Conservation (phyloP, 2,888 invertebrate species). For the Lepidonotus clava region DNA sequence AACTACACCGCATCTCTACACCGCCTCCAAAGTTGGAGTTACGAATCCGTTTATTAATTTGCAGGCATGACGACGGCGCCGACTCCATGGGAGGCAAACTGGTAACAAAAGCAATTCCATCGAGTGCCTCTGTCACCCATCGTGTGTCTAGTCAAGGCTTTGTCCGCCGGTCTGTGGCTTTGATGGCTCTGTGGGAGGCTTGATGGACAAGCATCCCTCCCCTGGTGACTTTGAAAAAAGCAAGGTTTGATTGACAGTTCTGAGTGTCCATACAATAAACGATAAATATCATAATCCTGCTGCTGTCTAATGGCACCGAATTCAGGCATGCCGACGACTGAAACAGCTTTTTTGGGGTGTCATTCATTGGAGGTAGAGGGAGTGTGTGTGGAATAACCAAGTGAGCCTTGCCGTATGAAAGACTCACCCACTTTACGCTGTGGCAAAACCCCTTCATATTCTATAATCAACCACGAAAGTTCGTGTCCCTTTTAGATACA, state of each 20-base stretch:
- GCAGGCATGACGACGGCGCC: not conserved
- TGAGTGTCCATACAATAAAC: conserved; percentile 27
- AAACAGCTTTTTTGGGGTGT: not conserved
- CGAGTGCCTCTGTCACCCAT: not conserved
- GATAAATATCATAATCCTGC: conserved; percentile 18
- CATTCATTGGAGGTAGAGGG: not conserved
- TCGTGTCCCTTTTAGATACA: not conserved
- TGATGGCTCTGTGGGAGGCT: not conserved
- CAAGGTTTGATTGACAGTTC: conserved; percentile 7
- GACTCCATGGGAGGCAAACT: not conserved
- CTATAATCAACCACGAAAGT: not conserved
- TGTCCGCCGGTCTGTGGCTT: not conserved
- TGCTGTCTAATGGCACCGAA: not conserved
- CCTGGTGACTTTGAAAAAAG: not conserved
- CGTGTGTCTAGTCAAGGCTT: not conserved
- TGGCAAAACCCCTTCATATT: not conserved
- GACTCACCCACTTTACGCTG: not conserved
- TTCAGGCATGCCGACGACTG: not conserved
- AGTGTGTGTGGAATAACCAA: conserved; percentile 4
- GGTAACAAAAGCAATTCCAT: not conserved
- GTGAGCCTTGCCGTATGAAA: not conserved
- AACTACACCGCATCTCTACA: too few species aligned
- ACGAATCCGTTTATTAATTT: not conserved
- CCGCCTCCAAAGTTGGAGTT: too few species aligned
- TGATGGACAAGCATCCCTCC: not conserved